Conservation (phyloP, 2,113 vertebrate genomes). For the Phrynosoma platyrhinos region DNA sequence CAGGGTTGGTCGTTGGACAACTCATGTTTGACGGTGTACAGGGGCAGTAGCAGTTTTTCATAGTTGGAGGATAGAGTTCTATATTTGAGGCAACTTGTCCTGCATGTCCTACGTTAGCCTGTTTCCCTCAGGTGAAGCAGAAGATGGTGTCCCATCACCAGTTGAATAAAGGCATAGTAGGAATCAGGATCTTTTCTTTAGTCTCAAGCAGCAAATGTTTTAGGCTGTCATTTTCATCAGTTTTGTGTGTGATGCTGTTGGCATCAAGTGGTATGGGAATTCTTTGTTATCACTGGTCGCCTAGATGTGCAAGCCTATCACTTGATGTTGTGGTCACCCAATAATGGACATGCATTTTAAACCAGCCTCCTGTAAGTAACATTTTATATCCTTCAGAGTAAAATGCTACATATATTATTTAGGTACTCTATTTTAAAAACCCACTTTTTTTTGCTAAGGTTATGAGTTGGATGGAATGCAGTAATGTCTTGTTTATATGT, state of each 20-base stretch:
- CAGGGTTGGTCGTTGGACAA: too few species aligned
- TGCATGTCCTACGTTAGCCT: too few species aligned
- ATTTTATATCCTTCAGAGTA: not conserved
- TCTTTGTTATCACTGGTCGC: not conserved
- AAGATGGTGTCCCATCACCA: too few species aligned
- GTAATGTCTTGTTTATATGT: not conserved
- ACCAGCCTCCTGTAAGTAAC: not conserved
- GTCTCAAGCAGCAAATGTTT: not conserved
- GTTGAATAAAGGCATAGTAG: too few species aligned
- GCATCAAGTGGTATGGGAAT: not conserved
- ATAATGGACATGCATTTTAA: not conserved
- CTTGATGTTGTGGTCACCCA: not conserved
- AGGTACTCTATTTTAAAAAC: not conserved
- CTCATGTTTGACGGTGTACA: too few species aligned
- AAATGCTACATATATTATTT: not conserved
- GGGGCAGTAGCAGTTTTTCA: too few species aligned
- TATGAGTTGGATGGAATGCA: not conserved
- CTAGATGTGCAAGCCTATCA: not conserved
- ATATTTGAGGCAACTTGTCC: too few species aligned
- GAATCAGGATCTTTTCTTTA: too few species aligned
- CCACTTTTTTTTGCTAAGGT: not conserved
- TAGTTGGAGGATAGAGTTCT: too few species aligned
- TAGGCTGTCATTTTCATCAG: not conserved
- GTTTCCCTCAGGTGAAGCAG: too few species aligned
- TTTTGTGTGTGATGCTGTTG: not conserved